Evolutionary conservation across 2,797 vertebrate species (phyloP).

Genomic region (Gobio occitaniae): DNA sequence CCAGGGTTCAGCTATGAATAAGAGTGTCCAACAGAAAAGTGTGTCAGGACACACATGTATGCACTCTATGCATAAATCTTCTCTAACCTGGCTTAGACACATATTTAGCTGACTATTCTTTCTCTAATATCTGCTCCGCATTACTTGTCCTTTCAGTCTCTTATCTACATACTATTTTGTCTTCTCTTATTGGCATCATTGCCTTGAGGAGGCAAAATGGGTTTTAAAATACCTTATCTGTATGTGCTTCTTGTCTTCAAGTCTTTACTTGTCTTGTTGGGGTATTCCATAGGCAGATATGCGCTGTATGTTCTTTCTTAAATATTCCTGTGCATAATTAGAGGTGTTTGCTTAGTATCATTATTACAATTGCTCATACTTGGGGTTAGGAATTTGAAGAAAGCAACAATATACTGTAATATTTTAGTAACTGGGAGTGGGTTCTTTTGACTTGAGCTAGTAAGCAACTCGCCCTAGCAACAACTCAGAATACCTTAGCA

Average conservation of each 20-base stretch:
- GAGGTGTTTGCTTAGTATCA: not conserved
- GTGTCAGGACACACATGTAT: not conserved
- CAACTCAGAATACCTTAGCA: not conserved
- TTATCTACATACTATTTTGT: slow-evolving; percentile 20
- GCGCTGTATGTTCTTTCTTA: not conserved
- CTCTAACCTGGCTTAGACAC: not conserved
- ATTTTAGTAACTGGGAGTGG: not conserved
- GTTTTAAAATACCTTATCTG: slow-evolving; percentile 19
- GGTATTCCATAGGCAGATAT: not conserved
- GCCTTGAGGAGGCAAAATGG: not conserved
- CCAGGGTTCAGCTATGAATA: not conserved
- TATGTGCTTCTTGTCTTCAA: not conserved
- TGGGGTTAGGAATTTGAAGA: not conserved
- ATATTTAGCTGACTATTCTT: not conserved
- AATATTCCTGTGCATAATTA: not conserved
- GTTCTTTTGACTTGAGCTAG: not conserved
- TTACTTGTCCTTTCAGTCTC: not conserved
- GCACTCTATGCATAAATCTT: not conserved
- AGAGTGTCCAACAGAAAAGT: not conserved
- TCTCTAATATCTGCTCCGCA: not conserved
- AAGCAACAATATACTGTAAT: not conserved
- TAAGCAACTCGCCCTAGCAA: not conserved
- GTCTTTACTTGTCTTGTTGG: slow-evolving; percentile 42
- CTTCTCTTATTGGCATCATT: slow-evolving; percentile 20
- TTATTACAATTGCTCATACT: not conserved